Evolutionary conservation across 1,140 invertebrate species (phyloP).

Genomic region (Ceratina japonica): DNA sequence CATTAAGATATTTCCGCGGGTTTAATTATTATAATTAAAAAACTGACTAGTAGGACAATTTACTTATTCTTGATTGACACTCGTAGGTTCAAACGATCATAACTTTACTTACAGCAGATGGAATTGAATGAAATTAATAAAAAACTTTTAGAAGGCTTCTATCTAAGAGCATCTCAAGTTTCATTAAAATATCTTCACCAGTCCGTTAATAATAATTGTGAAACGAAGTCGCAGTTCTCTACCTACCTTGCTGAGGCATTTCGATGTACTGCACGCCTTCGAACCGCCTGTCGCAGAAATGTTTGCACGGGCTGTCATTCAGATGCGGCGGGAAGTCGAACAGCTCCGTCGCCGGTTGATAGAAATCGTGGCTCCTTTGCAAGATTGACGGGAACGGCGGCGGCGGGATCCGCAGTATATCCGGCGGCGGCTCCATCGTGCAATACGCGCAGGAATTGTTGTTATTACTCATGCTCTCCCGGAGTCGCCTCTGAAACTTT

Average conservation of each 20-base stretch:
- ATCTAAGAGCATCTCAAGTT: too few species aligned
- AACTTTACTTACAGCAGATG: too few species aligned
- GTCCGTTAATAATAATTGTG: not conserved
- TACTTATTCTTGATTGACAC: too few species aligned
- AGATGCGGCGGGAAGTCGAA: conserved; percentile 65
- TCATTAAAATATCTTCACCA: not conserved
- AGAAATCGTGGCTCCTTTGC: conserved; percentile 75
- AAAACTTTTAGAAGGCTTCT: too few species aligned
- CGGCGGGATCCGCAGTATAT: conserved; percentile 88
- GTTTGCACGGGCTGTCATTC: conserved; percentile 75
- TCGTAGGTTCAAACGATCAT: too few species aligned
- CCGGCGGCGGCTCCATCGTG: conserved; percentile 89
- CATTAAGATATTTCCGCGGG: too few species aligned
- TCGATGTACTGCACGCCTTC: conserved; percentile 87
- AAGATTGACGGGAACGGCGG: conserved; percentile 88
- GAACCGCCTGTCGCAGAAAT: conserved; percentile 78
- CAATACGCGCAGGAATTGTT: conserved; percentile 70
- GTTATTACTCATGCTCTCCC: too few species aligned
- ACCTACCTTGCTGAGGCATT: conserved; percentile 85
- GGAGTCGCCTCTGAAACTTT: too few species aligned
- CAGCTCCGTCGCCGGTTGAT: conserved; percentile 63
- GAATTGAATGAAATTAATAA: too few species aligned
- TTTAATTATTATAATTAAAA: too few species aligned
- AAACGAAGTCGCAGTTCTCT: not conserved
- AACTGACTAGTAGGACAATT: too few species aligned